Conservation (phyloP, 92 coral and sea anemone species). For the Porites evermanni region DNA sequence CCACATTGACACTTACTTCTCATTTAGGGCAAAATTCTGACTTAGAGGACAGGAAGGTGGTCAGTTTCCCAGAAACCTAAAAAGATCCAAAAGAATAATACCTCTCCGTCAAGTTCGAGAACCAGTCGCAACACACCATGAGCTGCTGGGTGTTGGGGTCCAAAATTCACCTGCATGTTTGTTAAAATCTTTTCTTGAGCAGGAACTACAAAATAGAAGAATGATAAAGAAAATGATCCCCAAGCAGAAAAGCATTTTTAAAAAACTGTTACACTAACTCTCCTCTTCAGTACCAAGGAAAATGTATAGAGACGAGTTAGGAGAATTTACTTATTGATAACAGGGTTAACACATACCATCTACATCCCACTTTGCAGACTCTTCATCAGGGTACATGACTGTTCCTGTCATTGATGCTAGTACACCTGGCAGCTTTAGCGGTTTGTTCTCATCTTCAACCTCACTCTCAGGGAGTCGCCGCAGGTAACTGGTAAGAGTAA, state of each 20-base stretch:
- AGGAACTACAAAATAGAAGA: constrained; percentile 68
- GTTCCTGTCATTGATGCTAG: constrained; percentile 94
- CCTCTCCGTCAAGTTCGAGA: constrained; percentile 99
- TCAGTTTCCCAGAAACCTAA: too few species aligned
- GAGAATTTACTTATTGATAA: too few species aligned
- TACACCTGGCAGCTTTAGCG: constrained; percentile 83
- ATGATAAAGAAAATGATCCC: not conserved
- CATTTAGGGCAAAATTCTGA: too few species aligned
- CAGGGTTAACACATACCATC: constrained; percentile 68
- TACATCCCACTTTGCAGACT: constrained; percentile 97
- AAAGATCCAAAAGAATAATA: not conserved
- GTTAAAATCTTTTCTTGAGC: constrained; percentile 90
- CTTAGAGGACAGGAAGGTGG: too few species aligned
- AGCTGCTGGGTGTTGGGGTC: constrained; percentile 99
- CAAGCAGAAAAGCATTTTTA: too few species aligned
- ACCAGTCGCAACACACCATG: constrained; percentile 98
- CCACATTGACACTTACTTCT: too few species aligned
- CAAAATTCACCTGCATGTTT: constrained; percentile 91
- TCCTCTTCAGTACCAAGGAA: too few species aligned
- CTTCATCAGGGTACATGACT: constrained; percentile 92
- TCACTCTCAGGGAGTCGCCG: constrained; percentile 86
- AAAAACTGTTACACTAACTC: too few species aligned
- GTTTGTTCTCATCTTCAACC: constrained; percentile 80
- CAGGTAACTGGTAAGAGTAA: constrained; percentile 49
- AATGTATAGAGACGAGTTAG: too few species aligned